Evolutionary conservation across 2,888 invertebrate species (phyloP), one percentile per base, ranked within the genome.

Genomic region (Gortyna flavago): DNA sequence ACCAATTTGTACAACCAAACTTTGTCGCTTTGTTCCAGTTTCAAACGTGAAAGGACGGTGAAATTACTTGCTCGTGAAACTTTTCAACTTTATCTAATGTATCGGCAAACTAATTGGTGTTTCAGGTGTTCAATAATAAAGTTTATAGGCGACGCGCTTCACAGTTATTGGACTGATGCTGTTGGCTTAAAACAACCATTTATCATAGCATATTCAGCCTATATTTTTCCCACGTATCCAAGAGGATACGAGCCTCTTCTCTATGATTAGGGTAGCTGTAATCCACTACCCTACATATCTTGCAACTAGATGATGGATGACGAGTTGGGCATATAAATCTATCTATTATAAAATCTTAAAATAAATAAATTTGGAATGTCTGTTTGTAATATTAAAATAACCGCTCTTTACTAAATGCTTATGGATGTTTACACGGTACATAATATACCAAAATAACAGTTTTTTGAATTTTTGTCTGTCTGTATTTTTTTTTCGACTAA

Each of bases 21-120:
- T 18, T 6, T 25, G 5, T 25, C 9, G 8, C 13, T 21, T 21
- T 59, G 21, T 29, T 38, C 61, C 61, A 70, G 62, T 70, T 70
- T 7, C 29, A 29, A 70, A 62, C 25, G 8, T 62, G 70, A 41
- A 70, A 11, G 54, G 11, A 11, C 25, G 3, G 18, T 8, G 25
- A 70, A 38, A 32, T 73, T 70, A 73, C 25, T 11, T 29, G 18
- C 21, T 11, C 4, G 29, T 38, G 25, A 71, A 70, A 71, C 38
- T 54, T 68, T 68, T 4, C 6, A 29, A 25, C 25, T 54, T 13
- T 21, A 5, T 32, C 11, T 41, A 38, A 67, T 72, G 8, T 66
- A 13, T 38, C 6, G 35, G n/a, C 11, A 29, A 59, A 16, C 29
- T 41, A 21, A 29, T 41, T 54, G 7, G 2, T 18, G 38, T 51